Base-by-base conservation (phyloP, 1,140 invertebrate genomes). In the Drosophila grimshawi region DNA sequence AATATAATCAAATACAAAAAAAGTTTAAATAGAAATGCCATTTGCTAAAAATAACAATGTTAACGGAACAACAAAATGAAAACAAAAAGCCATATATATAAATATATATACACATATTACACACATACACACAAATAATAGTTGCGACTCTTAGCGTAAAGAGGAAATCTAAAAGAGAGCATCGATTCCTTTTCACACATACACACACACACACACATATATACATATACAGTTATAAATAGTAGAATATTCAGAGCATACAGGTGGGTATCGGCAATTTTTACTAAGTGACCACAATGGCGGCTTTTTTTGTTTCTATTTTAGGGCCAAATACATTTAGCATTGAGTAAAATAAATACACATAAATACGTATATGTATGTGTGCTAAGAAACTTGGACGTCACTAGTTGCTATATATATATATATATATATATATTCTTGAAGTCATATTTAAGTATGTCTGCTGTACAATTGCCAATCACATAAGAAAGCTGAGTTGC, bases 21-120 rank as follows among this genome's bases (percentile, higher is more conserved):
- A 59, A 52, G 45, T 71, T 71, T 59, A 76, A 71, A 71, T 76
- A 65, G 67, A 76, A 65, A 76, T 45, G 46, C 46, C 32, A 27
- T 48, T 64, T 32, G 30, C 67, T 60, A 71, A 64, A 70, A 75
- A 75, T 71, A 75, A 56, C 10, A 60, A 46, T 60, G 19, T 63
- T 75, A 49, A 45, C 8, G 19, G 41, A 51, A 48, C 48, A 39
- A 11, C 41, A 35, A 65, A 69, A 62, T 51, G 37, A 48, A 68
- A 61, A 53, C 55, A 52, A 30, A 56, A 68, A 49, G 32, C 10
- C 19, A 37, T 19, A 11, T 53, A 37, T 37, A 7, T 19, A 19
- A 0, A 19, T 19, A 7, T 37, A 37, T 2, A 33, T 33, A 33
- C 32, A 33, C 32, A 33, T 30, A 45, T 55, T 37, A 37, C 5